Evolutionary conservation across 2,797 vertebrate genomes (phyloP).

Genomic region (Neostethus bicornis): DNA sequence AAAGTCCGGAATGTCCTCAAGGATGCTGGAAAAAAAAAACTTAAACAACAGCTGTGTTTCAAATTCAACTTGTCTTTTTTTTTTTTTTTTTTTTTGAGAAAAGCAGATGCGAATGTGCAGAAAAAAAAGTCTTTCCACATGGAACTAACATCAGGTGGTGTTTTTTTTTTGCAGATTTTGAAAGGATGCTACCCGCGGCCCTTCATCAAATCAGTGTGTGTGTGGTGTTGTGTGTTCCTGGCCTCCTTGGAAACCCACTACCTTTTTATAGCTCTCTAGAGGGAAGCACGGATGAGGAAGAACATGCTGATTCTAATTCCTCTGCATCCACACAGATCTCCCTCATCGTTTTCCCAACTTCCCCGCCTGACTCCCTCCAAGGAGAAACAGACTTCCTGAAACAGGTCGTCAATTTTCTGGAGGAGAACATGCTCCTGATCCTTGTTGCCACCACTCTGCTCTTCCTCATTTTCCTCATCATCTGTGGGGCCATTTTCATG

Average conservation of each 20-base stretch:
- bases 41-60: not conserved
- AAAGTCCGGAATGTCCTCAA: not conserved
- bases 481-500: conserved; percentile 84
- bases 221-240: conserved; percentile 41
- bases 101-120: conserved; percentile 23
- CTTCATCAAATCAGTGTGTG: conserved; percentile 45
- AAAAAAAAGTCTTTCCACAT: conserved; percentile 7
- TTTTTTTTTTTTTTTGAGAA: not conserved
- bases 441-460: conserved; percentile 82
- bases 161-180: conserved; percentile 52
- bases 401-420: conserved; percentile 81
- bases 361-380: conserved; percentile 49
- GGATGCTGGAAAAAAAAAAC: not conserved
- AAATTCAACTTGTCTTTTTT: not conserved
- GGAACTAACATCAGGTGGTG: conserved; percentile 14
- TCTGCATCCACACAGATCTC: conserved; percentile 22
- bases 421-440: conserved; percentile 85
- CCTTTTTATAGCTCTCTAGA: conserved; percentile 41
- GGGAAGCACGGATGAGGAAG: conserved; percentile 85
- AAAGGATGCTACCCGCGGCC: conserved; percentile 54
- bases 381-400: conserved; percentile 66
- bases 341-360: conserved; percentile 49
- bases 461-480: conserved; percentile 80
- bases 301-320: conserved; percentile 48
- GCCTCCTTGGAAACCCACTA: conserved; percentile 55